A percentile compares a stretch with the other conserved stretches of the same genome.
Conservation (phyloP, 2,113 vertebrate species). For the Camelus dromedarius region DNA sequence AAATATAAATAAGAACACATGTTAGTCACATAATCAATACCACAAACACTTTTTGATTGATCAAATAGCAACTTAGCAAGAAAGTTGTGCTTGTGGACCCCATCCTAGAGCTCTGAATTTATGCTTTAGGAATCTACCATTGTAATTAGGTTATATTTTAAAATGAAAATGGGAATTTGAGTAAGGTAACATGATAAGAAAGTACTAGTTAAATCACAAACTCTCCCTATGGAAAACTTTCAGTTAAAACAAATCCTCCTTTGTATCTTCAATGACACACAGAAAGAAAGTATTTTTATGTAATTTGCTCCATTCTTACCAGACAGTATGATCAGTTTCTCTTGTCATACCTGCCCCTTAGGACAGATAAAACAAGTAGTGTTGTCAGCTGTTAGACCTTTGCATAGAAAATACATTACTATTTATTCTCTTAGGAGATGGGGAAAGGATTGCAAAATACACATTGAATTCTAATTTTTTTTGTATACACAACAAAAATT, state of each 20-base stretch:
- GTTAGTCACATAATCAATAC: not conserved
- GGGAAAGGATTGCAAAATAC: not conserved
- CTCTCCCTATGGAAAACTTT: slow-evolving; percentile 12
- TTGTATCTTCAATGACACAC: slow-evolving; percentile 34
- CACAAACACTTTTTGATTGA: not conserved
- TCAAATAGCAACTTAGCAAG: not conserved
- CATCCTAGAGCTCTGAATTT: not conserved
- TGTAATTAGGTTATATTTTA: slow-evolving; percentile 55
- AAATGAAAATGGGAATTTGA: slow-evolving; percentile 7
- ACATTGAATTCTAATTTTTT: slow-evolving; percentile 19
- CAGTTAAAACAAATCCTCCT: slow-evolving; percentile 48
- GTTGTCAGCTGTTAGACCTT: not conserved
- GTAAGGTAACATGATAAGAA: slow-evolving; percentile 20
- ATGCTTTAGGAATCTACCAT: not conserved
- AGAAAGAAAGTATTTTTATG: slow-evolving; percentile 4
- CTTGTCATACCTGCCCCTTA: not conserved
- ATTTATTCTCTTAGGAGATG: slow-evolving; percentile 40
- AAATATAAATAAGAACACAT: not conserved
- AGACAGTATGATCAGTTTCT: not conserved
- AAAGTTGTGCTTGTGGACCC: not conserved
- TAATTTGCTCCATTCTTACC: slow-evolving; percentile 22
- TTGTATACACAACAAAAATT: not conserved
- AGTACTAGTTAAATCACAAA: slow-evolving; percentile 10
- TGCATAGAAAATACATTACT: slow-evolving; percentile 27
- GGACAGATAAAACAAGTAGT: not conserved